These are phyloP conservation scores for Moxostoma hubbsi DNA, from an alignment of 2,797 vertebrate genomes.

Conservation along the genomic window DNA sequence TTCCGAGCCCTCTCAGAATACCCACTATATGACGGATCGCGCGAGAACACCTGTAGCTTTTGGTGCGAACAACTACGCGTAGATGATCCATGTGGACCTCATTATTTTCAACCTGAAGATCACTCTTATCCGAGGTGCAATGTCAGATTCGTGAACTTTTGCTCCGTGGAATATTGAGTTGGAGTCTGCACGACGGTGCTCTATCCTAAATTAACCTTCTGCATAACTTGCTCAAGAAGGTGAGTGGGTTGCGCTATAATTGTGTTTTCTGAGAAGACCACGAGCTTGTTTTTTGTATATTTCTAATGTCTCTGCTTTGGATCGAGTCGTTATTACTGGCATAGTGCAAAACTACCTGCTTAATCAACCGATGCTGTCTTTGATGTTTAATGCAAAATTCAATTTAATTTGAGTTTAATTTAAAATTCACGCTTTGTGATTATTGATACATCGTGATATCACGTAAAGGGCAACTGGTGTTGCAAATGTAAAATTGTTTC, in stretches of 20 bases:
- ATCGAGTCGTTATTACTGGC: background rate
- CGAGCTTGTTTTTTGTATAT: background rate
- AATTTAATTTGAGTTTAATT: background rate
- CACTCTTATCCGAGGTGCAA: slow-evolving; percentile 71
- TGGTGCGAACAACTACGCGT: slow-evolving; percentile 66
- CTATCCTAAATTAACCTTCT: slow-evolving; percentile 77
- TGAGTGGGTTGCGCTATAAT: slow-evolving; percentile 63
- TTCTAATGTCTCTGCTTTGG: background rate
- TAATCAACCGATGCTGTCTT: background rate
- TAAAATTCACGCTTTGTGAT: background rate
- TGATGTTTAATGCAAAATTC: background rate
- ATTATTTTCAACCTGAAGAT: slow-evolving; percentile 79
- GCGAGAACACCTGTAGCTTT: slow-evolving; percentile 88
- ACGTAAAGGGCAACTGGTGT: background rate
- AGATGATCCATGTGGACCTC: slow-evolving; percentile 81
- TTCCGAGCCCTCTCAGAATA: slow-evolving; percentile 67
- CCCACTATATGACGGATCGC: slow-evolving; percentile 52
- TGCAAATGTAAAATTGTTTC: too few relatives aligned
- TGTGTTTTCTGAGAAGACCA: background rate
- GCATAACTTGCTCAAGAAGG: slow-evolving; percentile 84
- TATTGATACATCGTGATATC: background rate
- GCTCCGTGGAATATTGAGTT: slow-evolving; percentile 78
- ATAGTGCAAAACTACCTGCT: background rate
- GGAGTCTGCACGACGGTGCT: slow-evolving; percentile 68
- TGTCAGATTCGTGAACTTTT: slow-evolving; percentile 84